These are phyloP conservation scores for Tenodera sinensis DNA, from an alignment of 2,888 invertebrate species.

Conservation along the genomic window DNA sequence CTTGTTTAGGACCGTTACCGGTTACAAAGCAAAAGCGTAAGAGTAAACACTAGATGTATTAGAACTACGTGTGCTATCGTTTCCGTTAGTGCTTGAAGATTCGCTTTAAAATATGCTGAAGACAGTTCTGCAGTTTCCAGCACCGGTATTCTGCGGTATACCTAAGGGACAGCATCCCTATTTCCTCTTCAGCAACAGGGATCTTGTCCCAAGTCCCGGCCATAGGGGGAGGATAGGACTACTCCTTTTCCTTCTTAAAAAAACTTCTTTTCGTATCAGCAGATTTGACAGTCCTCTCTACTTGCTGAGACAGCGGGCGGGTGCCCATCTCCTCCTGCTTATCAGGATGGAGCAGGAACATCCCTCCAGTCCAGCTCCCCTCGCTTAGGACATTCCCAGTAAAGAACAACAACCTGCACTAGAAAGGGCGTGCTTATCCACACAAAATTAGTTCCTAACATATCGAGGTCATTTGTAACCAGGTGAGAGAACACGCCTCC, in stretches of 20 bases:
- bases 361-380: background rate
- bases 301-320: conserved; percentile 11
- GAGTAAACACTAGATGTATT: too few species aligned
- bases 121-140: background rate
- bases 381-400: background rate
- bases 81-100: too few species aligned
- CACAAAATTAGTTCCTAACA: background rate
- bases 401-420: background rate
- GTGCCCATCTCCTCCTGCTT: background rate
- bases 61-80: too few species aligned
- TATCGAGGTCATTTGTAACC: background rate
- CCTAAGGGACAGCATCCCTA: background rate
- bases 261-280: conserved; percentile 14
- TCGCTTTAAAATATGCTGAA: background rate
- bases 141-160: background rate
- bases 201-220: background rate
- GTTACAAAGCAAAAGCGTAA: too few species aligned
- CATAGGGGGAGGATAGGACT: background rate
- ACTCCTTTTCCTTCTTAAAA: background rate
- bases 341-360: conserved; percentile 1
- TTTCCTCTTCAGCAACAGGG: background rate
- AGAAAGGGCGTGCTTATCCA: background rate
- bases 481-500: too few species aligned
- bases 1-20: too few species aligned
- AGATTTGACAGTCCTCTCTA: conserved; percentile 8